Base-by-base conservation (phyloP, 1,140 invertebrate genomes). In the Drosophila triauraria region DNA sequence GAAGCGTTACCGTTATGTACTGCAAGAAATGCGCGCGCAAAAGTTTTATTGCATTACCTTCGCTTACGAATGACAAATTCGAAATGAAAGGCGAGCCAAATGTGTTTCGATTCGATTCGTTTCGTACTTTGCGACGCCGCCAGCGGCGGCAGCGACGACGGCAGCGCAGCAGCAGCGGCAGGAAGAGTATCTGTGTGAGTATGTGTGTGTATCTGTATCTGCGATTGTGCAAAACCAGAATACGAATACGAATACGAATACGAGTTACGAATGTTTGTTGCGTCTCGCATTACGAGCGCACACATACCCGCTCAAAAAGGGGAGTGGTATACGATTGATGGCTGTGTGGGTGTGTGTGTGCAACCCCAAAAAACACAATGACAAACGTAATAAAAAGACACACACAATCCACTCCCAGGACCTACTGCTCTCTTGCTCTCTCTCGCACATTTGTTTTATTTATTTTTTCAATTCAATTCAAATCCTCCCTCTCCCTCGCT, bases 31-130 rank as follows among this genome's bases (percentile, higher is more conserved):
- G 85, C 86, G 85, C 85, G 85, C 85, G 85, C 85, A 91, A 85
- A 91, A 91, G 75, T 86, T 90, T 91, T 91, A 91, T 91, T 91
- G 85, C 91, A 91, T 91, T 92, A 92, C 91, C 91, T 92, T 92
- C 87, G 85, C 91, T 90, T 92, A 81, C 91, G 76, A 92, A 92
- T 92, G 91, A 92, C 91, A 92, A 92, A 92, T 92, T 91, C 91
- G 87, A 90, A 92, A 92, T 92, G 91, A 92, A 91, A 91, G 81
- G 90, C 82, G 80, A 92, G 70, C 80, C 84, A 80, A 85, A 85
- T 90, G 86, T 90, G 86, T 88, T 91, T 91, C 78, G 70, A 91
- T 82, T 86, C 82, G 82, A 91, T 86, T 82, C 83, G 75, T 81
- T 91, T 79, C 71, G 75, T 80, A 67, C 62, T 78, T 62, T 76